Evolutionary conservation across 2,888 invertebrate species (phyloP).

Genomic region (Petrolisthes cinctipes): DNA sequence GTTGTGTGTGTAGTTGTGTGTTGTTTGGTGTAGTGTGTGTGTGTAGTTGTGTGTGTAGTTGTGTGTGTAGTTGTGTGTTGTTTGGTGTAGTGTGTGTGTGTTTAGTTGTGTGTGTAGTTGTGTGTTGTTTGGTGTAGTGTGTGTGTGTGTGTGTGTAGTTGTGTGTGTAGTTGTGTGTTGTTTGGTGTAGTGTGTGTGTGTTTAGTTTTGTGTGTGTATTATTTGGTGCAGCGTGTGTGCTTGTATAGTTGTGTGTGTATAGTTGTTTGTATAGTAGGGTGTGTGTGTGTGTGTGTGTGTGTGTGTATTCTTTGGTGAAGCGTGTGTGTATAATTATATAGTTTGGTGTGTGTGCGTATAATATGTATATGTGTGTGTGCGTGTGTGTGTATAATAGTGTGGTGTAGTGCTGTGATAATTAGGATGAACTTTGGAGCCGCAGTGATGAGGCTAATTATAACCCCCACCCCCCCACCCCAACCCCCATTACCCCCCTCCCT

Average conservation of each 20-base stretch:
- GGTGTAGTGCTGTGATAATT: not conserved
- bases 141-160: too few species aligned
- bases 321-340: not conserved
- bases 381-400: not conserved
- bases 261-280: not conserved
- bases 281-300: not conserved
- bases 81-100: conserved; percentile 1
- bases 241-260: not conserved
- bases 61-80: too few species aligned
- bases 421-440: not conserved
- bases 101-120: not conserved
- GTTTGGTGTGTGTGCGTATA: not conserved
- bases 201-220: not conserved
- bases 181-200: not conserved
- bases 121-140: too few species aligned
- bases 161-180: not conserved
- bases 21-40: not conserved
- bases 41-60: not conserved
- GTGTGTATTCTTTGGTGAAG: not conserved
- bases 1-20: too few species aligned
- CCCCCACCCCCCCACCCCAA: not conserved
- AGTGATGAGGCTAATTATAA: not conserved
- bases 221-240: not conserved
- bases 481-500: not conserved
- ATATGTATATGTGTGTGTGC: not conserved